Evolutionary conservation across 2,113 vertebrate genomes (phyloP).

Genomic region (Labeo rohita): DNA sequence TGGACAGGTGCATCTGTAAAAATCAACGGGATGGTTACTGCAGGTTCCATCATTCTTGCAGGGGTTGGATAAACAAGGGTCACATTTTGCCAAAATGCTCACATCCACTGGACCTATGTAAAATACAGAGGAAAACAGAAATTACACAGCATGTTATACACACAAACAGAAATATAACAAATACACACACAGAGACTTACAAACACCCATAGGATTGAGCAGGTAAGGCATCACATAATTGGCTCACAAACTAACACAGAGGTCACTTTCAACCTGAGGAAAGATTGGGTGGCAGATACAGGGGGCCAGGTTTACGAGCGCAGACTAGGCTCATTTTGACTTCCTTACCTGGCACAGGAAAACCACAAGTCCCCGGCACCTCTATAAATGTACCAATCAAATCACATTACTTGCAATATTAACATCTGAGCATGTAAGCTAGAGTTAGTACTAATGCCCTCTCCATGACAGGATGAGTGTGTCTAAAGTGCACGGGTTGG

Average conservation of each 20-base stretch:
- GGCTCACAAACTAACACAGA: not conserved
- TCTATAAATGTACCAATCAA: conserved; percentile 79
- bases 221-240: conserved; percentile 16
- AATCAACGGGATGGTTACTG: conserved; percentile 92
- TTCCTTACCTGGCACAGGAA: conserved; percentile 91
- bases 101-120: conserved; percentile 87
- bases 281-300: conserved; percentile 54
- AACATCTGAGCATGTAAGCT: not conserved
- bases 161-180: conserved; percentile 24
- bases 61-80: conserved; percentile 94
- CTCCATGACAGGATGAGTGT: not conserved
- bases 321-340: conserved; percentile 64
- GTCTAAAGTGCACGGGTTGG: not conserved
- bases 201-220: conserved; percentile 34
- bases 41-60: conserved; percentile 97
- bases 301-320: conserved; percentile 64
- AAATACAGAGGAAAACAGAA: conserved; percentile 17
- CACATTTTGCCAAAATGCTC: conserved; percentile 92
- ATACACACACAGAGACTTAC: conserved; percentile 6
- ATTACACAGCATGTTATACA: conserved; percentile 37
- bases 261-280: conserved; percentile 42
- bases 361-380: conserved; percentile 92
- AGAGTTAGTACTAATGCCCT: conserved; percentile 11
- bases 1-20: conserved; percentile 94
- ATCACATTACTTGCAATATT: conserved; percentile 75